phyloP scores from a whole-genome alignment of 2,888 invertebrate genomes.

The Baccha elongata region DNA sequence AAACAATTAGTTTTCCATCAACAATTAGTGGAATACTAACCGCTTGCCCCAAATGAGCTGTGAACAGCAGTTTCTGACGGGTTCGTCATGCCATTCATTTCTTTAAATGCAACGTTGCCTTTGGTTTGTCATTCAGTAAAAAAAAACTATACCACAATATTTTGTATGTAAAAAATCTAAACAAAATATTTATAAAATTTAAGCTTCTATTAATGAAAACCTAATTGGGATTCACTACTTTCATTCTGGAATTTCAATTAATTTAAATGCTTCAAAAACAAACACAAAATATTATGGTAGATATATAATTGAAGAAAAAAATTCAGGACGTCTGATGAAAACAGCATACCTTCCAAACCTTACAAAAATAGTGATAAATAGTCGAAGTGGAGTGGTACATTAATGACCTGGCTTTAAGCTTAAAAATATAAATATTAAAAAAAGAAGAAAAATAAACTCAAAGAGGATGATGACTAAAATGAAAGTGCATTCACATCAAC shows the following conservation, averaged over 20 bases:
- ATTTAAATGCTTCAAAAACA: constrained; percentile 6
- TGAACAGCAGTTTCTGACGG: no score
- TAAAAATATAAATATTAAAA: constrained; percentile 16
- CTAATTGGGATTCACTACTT: background rate
- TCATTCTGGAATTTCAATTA: constrained; percentile 9
- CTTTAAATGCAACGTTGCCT: no score
- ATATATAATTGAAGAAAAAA: background rate
- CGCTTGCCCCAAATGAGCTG: no score
- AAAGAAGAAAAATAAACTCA: constrained; percentile 12
- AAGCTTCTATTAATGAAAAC: background rate
- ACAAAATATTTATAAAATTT: background rate
- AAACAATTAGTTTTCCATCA: no score
- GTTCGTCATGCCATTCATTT: no score
- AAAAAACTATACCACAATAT: no score
- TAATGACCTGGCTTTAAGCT: constrained; percentile 52
- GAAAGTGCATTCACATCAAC: constrained; percentile 54
- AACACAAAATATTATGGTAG: constrained; percentile 35
- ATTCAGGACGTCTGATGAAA: constrained; percentile 25
- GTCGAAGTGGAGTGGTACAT: constrained; percentile 9
- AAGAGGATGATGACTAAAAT: constrained; percentile 42
- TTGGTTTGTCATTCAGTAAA: no score
- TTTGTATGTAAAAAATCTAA: background rate
- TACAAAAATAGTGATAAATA: background rate
- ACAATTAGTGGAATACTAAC: no score
- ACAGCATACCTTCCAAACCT: constrained; percentile 17